A percentile compares a stretch with the other conserved stretches of the same genome.
These are phyloP conservation scores for Koerneria pararmatus DNA, from an alignment of 2,888 invertebrate species.

Conservation along the genomic window DNA sequence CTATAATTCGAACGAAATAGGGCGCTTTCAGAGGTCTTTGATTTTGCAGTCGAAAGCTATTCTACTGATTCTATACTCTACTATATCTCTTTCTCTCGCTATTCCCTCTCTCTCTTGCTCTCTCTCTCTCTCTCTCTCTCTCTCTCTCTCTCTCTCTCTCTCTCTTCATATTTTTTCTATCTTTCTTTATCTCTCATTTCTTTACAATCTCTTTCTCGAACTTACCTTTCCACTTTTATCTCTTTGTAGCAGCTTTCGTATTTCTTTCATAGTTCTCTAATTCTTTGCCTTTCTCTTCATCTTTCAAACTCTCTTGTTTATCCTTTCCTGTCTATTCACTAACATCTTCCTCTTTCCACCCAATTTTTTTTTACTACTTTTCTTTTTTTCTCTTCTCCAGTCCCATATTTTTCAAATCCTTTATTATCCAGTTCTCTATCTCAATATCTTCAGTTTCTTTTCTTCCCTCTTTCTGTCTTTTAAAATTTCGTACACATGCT, in stretches of 20 bases:
- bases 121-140: slow-evolving; percentile 19
- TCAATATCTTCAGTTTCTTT: slow-evolving; percentile 1
- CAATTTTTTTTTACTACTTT: too few relatives aligned
- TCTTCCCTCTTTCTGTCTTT: not conserved
- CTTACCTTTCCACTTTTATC: slow-evolving; percentile 18
- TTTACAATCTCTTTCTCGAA: not conserved
- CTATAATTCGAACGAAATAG: too few relatives aligned
- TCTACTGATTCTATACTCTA: not conserved
- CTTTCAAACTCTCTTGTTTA: not conserved
- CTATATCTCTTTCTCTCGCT: not conserved
- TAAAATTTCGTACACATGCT: too few relatives aligned
- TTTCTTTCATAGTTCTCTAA: not conserved
- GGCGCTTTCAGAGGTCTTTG: too few relatives aligned
- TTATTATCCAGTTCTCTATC: slow-evolving; percentile 5
- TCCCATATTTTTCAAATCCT: slow-evolving; percentile 7
- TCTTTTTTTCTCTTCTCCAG: not conserved
- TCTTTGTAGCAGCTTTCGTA: slow-evolving; percentile 23
- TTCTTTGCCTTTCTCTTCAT: not conserved
- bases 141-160: not conserved
- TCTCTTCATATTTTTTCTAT: slow-evolving; percentile 15
- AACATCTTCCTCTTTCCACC: slow-evolving; percentile 25
- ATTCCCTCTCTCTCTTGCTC: not conserved
- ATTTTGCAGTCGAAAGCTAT: too few relatives aligned
- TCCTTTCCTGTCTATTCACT: not conserved
- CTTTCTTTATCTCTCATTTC: not conserved